phyloP scores from a whole-genome alignment of 35 echinoderm and acorn worm species.

The Ophiothrix spiculata region DNA sequence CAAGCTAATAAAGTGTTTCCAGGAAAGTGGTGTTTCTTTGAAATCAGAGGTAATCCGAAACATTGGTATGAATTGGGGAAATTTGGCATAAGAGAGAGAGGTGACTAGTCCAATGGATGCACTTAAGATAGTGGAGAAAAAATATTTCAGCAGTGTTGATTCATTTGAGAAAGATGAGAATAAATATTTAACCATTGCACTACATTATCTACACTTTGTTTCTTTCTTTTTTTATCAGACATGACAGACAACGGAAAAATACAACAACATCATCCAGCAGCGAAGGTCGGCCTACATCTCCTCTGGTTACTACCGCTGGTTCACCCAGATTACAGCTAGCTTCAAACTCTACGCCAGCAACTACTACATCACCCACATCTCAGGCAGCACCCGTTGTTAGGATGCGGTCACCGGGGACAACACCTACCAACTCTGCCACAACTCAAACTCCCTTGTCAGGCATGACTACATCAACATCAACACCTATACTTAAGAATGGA shows the following conservation, averaged over 20 bases:
- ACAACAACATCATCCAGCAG: slow-evolving; percentile 14
- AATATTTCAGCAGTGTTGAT: too few relatives aligned
- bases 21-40: too few relatives aligned
- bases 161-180: too few relatives aligned
- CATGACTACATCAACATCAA: background rate
- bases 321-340: background rate
- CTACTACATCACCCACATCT: slow-evolving; percentile 16
- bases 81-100: too few relatives aligned
- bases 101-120: too few relatives aligned
- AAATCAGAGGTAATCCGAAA: too few relatives aligned
- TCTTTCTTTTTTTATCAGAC: slow-evolving; percentile 21
- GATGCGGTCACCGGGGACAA: background rate
- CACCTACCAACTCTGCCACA: slow-evolving; percentile 35
- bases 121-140: too few relatives aligned
- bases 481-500: background rate
- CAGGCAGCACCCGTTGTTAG: background rate
- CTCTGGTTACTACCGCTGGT: background rate
- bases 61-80: too few relatives aligned
- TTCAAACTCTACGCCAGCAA: background rate
- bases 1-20: too few relatives aligned
- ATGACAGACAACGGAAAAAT: slow-evolving; percentile 20
- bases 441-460: slow-evolving; percentile 26
- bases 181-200: too few relatives aligned
- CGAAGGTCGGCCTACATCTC: background rate
- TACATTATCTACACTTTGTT: too few relatives aligned